These are phyloP conservation scores for Abrostola triplasia DNA, from an alignment of 2,888 invertebrate species.

Conservation along the genomic window DNA sequence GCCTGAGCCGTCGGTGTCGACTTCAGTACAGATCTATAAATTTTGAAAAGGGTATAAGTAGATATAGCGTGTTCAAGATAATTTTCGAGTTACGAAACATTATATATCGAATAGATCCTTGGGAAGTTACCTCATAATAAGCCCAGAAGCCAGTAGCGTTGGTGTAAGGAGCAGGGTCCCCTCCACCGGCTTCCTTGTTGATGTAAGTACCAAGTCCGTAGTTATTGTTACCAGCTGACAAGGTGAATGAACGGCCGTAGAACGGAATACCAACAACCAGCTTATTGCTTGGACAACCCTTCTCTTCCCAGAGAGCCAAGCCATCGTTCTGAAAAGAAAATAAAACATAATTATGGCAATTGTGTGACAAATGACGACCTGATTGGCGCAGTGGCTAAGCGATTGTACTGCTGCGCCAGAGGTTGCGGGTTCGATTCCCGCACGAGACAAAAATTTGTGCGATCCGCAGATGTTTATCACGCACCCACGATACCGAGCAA, in stretches of 20 bases:
- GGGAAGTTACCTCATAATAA: conserved; percentile 92
- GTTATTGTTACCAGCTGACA: conserved; percentile 94
- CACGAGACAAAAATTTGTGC: too few species aligned
- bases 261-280: conserved; percentile 96
- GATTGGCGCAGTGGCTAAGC: too few species aligned
- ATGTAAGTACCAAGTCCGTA: conserved; percentile 95
- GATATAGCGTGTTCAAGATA: too few species aligned
- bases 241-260: conserved; percentile 95
- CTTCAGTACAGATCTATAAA: conserved; percentile 92
- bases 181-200: conserved; percentile 96
- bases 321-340: conserved; percentile 93
- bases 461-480: too few species aligned
- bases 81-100: too few species aligned
- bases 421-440: too few species aligned
- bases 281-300: conserved; percentile 95
- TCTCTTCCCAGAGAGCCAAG: conserved; percentile 95
- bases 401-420: too few species aligned
- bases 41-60: background rate
- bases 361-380: too few species aligned
- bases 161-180: conserved; percentile 94
- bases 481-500: too few species aligned
- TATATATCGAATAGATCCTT: background rate
- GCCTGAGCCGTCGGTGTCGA: conserved; percentile 90
- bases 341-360: conserved; percentile 10
- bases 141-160: conserved; percentile 95